Conservation (phyloP, 2,888 invertebrate genomes). For the Steinernema hermaphroditum region DNA sequence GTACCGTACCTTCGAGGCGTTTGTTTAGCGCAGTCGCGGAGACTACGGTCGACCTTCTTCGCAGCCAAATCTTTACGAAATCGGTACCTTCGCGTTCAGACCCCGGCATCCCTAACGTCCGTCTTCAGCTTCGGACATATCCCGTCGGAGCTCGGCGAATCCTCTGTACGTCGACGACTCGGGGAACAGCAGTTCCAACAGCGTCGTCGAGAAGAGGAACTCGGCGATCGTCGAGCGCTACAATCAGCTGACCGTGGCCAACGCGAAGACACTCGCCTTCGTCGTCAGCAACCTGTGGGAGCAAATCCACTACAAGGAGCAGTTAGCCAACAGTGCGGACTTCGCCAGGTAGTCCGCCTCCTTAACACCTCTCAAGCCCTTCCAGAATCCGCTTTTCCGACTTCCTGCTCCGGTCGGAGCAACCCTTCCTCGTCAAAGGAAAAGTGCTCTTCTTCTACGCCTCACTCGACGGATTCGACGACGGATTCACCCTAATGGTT, state of each 20-base stretch:
- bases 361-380: background rate
- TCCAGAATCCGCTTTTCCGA: slow-evolving; percentile 19
- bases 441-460: slow-evolving; percentile 53
- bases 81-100: background rate
- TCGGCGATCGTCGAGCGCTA: slow-evolving; percentile 32
- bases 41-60: background rate
- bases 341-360: background rate
- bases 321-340: slow-evolving; percentile 14
- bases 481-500: slow-evolving; percentile 19
- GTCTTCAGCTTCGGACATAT: background rate
- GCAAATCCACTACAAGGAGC: slow-evolving; percentile 29
- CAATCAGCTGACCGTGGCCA: slow-evolving; percentile 33
- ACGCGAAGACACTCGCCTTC: slow-evolving; percentile 33
- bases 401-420: slow-evolving; percentile 42
- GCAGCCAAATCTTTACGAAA: slow-evolving; percentile 14
- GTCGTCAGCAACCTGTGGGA: slow-evolving; percentile 32
- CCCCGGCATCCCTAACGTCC: too few species aligned
- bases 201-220: slow-evolving; percentile 12
- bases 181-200: slow-evolving; percentile 24
- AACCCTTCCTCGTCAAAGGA: slow-evolving; percentile 51
- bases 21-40: slow-evolving; percentile 22
- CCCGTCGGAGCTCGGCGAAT: slow-evolving; percentile 5
- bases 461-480: background rate
- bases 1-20: background rate
- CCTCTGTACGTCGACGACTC: slow-evolving; percentile 25